phyloP scores from a whole-genome alignment of 2,888 invertebrate species.

The Pteria penguin region DNA sequence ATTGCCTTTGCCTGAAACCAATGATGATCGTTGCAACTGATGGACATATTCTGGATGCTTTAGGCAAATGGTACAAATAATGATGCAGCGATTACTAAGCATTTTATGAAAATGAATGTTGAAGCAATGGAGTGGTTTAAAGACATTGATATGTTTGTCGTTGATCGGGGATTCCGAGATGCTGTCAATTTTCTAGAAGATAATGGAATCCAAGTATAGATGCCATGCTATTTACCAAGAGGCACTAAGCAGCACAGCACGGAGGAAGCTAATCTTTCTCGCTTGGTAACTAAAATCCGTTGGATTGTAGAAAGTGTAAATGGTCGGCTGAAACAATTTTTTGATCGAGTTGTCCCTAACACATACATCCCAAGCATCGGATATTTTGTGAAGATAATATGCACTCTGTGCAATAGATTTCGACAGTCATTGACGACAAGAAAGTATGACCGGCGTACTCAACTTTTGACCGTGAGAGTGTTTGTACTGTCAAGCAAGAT shows the following conservation, averaged over 20 bases:
- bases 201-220: conserved; percentile 8
- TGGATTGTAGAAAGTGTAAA: conserved; percentile 37
- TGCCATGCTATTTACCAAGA: conserved; percentile 29
- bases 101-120: conserved; percentile 14
- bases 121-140: conserved; percentile 16
- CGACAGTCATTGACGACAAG: neutral
- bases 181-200: conserved; percentile 17
- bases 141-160: conserved; percentile 16
- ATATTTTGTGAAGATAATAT: neutral
- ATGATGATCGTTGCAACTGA: conserved; percentile 38
- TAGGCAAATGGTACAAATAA: conserved; percentile 35
- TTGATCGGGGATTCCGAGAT: conserved; percentile 37
- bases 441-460: neutral
- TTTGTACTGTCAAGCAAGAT: neutral
- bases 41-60: conserved; percentile 32
- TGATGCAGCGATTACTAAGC: conserved; percentile 33
- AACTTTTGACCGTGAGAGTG: neutral
- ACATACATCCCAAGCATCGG: conserved; percentile 1
- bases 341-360: too few relatives aligned
- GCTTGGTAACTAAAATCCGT: conserved; percentile 34
- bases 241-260: conserved; percentile 28
- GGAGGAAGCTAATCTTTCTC: conserved; percentile 23
- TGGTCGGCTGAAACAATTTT: conserved; percentile 22
- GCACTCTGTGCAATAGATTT: conserved; percentile 7
- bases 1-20: conserved; percentile 36